These are phyloP conservation scores for Drosophila punjabiensis DNA, from an alignment of 1,140 invertebrate genomes.

Conservation along the genomic window DNA sequence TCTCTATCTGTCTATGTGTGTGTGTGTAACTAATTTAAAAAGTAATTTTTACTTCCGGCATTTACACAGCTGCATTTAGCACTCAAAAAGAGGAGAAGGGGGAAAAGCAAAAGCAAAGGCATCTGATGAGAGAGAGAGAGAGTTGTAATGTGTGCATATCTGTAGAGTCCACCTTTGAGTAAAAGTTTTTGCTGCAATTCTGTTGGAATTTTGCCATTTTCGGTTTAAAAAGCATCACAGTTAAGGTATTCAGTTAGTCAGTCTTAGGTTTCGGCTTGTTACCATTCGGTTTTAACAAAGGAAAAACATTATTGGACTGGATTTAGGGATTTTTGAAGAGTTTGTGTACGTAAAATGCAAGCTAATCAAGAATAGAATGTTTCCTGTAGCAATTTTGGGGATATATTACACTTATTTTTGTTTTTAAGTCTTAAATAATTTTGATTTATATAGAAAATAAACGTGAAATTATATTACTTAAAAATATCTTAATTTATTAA, in stretches of 20 bases:
- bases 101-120: background rate
- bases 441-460: too few species aligned
- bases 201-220: slow-evolving; percentile 6
- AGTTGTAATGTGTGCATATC: background rate
- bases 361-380: too few species aligned
- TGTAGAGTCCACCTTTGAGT: slow-evolving; percentile 3
- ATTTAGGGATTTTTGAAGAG: background rate
- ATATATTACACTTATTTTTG: too few species aligned
- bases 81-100: background rate
- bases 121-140: slow-evolving; percentile 3
- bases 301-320: background rate
- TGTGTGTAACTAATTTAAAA: slow-evolving; percentile 77
- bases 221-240: background rate
- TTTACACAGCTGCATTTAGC: slow-evolving; percentile 77
- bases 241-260: background rate
- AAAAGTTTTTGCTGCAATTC: slow-evolving; percentile 1
- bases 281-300: background rate
- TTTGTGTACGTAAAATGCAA: too few species aligned
- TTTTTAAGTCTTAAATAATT: too few species aligned
- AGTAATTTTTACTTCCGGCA: slow-evolving; percentile 82
- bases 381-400: too few species aligned
- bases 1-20: background rate
- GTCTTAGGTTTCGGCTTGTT: background rate
- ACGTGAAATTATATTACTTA: too few species aligned
- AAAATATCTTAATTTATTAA: too few species aligned